Evolutionary conservation across 2,888 invertebrate species (phyloP), one percentile per base, ranked within the genome.

Genomic region (Hartigia nigra): DNA sequence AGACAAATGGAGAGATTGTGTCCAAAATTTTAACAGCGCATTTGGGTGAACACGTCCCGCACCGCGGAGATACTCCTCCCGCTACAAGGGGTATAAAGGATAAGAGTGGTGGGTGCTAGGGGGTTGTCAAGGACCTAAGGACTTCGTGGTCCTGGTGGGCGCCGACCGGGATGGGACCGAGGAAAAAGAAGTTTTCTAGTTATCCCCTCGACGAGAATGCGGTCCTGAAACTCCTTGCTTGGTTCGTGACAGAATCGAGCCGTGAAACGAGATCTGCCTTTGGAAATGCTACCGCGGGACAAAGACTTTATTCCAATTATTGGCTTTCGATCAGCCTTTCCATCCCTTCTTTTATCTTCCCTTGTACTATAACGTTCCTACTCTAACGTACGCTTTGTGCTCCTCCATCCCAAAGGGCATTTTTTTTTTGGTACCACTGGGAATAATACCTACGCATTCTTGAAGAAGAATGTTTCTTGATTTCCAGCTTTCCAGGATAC

Each of bases 1-100:
- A 95, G 95, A 95, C 95, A 95, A 95, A 95, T 94, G 95, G 95
- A 93, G 92, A 94, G 95, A 95, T 95, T 95, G 95, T 94, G 95
- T 95, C 95, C 94, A 95, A 95, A 95, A 95, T 95, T 95, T 95
- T 95, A 95, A 95, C 94, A 94, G 94, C 94, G 93, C 94, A 95
- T 95, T 95, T 94, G 93, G 90, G 88, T 88, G 91, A 90, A 89
- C 90, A 88, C 91, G 89, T 89, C 89, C 84, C 83, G 82, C 83
- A 92, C 92, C 91, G 87, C 91, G 88, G 86, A 86, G 88, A 90
- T 92, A 92, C 92, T 92, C 92, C 90, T 92, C 92, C 92, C 83
- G 82, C 82, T 83, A 84, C 84, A 84, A 83, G 85, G 84, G 79
- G 84, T 81, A 82, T 82, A 80, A 81, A 83, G 82, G 84, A 82